Percentiles rank a stretch among this genome's conserved stretches.
These are phyloP conservation scores for Sardinella longiceps DNA, from an alignment of 2,797 vertebrate species.

Conservation along the genomic window DNA sequence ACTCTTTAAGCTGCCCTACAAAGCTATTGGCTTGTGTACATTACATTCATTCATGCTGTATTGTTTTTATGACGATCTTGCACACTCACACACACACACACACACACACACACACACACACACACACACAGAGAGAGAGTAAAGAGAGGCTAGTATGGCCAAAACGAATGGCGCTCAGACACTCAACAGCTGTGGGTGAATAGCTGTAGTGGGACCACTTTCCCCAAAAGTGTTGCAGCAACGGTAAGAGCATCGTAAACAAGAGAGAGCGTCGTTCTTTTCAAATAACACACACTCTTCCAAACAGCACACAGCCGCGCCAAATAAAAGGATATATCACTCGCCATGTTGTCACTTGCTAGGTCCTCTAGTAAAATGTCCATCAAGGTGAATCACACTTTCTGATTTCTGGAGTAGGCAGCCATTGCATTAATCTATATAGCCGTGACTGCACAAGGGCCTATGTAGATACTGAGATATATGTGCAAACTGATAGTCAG, in stretches of 20 bases:
- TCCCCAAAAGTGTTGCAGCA: conserved; percentile 19
- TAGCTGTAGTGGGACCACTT: neutral
- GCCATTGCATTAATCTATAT: neutral
- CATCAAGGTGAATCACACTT: neutral
- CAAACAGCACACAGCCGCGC: neutral
- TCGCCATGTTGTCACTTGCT: neutral
- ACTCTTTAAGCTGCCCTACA: neutral
- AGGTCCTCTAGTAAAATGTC: neutral
- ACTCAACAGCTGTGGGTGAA: conserved; percentile 20
- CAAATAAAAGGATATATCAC: neutral
- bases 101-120: neutral
- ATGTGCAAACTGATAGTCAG: neutral
- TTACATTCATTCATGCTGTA: neutral
- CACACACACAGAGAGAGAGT: neutral
- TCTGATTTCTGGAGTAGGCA: neutral
- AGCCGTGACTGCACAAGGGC: too few species aligned
- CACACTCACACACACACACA: neutral
- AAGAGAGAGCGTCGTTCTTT: neutral
- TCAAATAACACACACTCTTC: neutral
- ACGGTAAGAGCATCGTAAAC: conserved; percentile 11
- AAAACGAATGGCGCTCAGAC: conserved; percentile 16
- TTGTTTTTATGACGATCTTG: neutral
- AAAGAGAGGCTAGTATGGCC: neutral
- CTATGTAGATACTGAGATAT: neutral
- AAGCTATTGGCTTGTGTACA: neutral